Percentiles rank a stretch among this genome's conserved stretches.
Conservation (phyloP, 2,113 vertebrate genomes). For the Parus major region DNA sequence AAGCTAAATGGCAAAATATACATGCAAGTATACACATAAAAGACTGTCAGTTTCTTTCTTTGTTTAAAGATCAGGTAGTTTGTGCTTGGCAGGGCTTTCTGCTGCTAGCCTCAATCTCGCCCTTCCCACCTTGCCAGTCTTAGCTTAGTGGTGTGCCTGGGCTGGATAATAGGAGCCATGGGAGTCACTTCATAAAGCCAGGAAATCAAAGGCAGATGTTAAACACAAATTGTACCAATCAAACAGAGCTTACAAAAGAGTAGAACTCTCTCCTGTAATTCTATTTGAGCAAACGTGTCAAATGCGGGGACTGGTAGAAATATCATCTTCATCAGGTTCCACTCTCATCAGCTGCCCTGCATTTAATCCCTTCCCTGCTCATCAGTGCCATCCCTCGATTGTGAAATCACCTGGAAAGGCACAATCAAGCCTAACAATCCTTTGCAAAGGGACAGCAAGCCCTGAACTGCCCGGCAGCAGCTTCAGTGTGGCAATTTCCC, state of each 20-base stretch:
- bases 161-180: constrained; percentile 1
- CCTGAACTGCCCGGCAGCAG: neutral
- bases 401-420: constrained; percentile 27
- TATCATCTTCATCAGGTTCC: neutral
- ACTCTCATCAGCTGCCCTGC: constrained; percentile 9
- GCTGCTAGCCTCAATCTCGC: neutral
- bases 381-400: neutral
- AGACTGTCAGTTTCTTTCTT: neutral
- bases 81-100: neutral
- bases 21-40: neutral
- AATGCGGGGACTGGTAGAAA: neutral
- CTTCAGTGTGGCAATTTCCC: neutral
- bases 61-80: neutral
- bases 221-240: constrained; percentile 52
- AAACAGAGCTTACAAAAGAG: constrained; percentile 11
- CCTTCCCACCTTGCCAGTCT: neutral
- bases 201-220: constrained; percentile 45
- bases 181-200: constrained; percentile 17
- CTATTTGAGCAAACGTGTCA: neutral
- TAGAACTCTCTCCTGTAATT: constrained; percentile 11
- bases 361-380: constrained; percentile 30
- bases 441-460: neutral
- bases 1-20: neutral
- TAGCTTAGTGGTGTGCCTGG: neutral
- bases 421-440: constrained; percentile 26